Percentiles rank a stretch among this genome's conserved stretches.
Conservation (phyloP, 2,797 vertebrate genomes). For the Loris lydekkerianus region DNA sequence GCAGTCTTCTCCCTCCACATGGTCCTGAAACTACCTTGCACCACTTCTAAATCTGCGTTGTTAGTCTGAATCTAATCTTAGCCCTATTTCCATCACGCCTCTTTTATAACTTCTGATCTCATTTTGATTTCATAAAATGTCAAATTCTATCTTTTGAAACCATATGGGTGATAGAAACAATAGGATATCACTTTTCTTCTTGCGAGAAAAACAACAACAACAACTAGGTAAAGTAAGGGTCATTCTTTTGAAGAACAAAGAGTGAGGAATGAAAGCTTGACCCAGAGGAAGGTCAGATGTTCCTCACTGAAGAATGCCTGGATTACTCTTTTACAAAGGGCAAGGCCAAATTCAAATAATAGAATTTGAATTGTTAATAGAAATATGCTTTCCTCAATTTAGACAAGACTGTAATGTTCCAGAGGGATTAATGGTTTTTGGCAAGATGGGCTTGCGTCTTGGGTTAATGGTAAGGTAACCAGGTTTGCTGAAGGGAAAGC, state of each 20-base stretch:
- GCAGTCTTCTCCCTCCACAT: neutral
- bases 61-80: neutral
- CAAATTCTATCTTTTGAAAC: constrained; percentile 10
- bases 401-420: neutral
- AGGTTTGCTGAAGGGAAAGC: neutral
- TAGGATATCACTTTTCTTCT: neutral
- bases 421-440: neutral
- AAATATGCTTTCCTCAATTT: neutral
- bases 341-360: neutral
- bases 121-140: constrained; percentile 16
- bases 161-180: neutral
- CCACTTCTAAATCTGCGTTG: neutral
- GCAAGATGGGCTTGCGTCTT: neutral
- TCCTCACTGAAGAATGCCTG: neutral
- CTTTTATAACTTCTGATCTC: neutral
- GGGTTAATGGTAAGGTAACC: neutral
- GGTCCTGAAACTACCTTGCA: neutral
- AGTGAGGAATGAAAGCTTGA: neutral
- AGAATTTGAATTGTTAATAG: neutral
- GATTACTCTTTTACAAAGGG: neutral
- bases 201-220: neutral
- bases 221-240: neutral
- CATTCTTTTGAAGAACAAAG: neutral
- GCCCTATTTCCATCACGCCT: neutral
- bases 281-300: neutral